Conservation (phyloP, 2,113 vertebrate genomes). For the Silurus glanis region DNA sequence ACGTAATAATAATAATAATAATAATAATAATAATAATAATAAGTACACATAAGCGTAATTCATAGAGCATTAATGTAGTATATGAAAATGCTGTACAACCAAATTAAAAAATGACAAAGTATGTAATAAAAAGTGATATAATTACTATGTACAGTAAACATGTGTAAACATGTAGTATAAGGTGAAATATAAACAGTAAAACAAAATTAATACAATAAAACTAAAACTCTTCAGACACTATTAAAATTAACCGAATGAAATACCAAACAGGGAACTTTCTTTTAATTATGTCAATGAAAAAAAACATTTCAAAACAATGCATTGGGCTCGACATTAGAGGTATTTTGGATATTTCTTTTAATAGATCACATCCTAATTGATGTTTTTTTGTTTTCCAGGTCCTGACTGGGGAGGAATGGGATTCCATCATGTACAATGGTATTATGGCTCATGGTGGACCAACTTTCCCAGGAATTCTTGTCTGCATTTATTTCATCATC, state of each 20-base stretch:
- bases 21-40: background rate
- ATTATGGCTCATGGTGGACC: slow-evolving; percentile 94
- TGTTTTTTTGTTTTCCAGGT: slow-evolving; percentile 70
- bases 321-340: background rate
- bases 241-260: background rate
- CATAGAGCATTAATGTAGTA: background rate
- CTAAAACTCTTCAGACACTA: background rate
- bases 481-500: slow-evolving; percentile 91
- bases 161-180: background rate
- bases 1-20: background rate
- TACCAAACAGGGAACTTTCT: background rate
- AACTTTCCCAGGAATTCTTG: slow-evolving; percentile 84
- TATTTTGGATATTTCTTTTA: background rate
- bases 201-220: background rate
- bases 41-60: background rate
- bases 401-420: slow-evolving; percentile 94
- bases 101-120: background rate
- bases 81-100: background rate
- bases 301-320: background rate
- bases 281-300: background rate
- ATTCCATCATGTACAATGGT: slow-evolving; percentile 90
- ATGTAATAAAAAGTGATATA: background rate
- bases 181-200: background rate
- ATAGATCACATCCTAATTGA: background rate
- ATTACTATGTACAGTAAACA: background rate